Percentiles rank a stretch among this genome's conserved stretches.
These are phyloP conservation scores for Aphelocoma coerulescens DNA, from an alignment of 2,113 vertebrate genomes.

Conservation along the genomic window DNA sequence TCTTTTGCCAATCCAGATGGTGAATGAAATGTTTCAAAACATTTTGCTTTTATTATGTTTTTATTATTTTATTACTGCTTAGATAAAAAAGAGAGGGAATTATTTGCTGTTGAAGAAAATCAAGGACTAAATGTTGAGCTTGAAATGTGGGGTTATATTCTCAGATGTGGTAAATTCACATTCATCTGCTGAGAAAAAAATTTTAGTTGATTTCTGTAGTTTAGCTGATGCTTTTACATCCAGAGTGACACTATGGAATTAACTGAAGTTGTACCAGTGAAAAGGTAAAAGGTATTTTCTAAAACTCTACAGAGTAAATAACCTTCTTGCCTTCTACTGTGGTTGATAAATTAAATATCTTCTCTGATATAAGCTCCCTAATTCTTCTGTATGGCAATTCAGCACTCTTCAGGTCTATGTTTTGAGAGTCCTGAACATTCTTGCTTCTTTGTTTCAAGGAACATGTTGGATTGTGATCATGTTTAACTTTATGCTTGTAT, in stretches of 20 bases:
- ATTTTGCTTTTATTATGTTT: background rate
- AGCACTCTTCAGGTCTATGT: background rate
- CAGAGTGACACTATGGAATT: background rate
- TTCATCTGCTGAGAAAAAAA: background rate
- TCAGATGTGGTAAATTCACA: background rate
- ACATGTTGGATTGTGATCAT: background rate
- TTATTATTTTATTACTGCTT: background rate
- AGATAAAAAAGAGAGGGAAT: background rate
- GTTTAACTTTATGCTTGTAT: background rate
- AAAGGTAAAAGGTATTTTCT: background rate
- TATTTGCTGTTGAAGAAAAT: background rate
- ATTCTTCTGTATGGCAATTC: background rate
- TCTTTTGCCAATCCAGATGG: background rate
- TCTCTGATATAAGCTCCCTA: background rate
- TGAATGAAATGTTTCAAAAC: background rate
- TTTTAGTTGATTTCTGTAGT: background rate
- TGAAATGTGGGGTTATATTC: background rate
- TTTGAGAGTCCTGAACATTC: background rate
- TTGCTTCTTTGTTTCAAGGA: background rate
- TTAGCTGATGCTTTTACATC: background rate
- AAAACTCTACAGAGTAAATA: background rate
- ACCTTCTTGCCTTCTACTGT: background rate
- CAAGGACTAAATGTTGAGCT: background rate
- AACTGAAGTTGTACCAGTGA: background rate
- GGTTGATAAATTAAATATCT: background rate